Percentiles rank a stretch among this genome's conserved stretches.
Evolutionary conservation across 2,888 invertebrate species (phyloP).

Genomic region (Seira ritae): DNA sequence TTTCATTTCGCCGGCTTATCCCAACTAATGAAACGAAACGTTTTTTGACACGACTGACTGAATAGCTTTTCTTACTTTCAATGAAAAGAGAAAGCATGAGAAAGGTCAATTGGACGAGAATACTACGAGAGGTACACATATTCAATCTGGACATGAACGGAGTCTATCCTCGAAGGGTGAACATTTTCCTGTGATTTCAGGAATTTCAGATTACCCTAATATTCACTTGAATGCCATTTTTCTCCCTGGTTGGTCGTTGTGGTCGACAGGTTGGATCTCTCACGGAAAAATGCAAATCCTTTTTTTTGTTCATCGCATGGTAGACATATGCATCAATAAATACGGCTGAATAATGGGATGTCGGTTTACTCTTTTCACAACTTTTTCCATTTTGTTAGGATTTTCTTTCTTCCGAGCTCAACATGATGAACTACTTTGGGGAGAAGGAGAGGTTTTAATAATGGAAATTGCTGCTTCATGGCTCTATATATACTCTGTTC

Average conservation of each 20-base stretch:
- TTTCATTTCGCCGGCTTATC: too few relatives aligned
- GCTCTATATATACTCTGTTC: too few relatives aligned
- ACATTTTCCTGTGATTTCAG: neutral
- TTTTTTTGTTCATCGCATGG: constrained; percentile 2
- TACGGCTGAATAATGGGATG: constrained; percentile 14
- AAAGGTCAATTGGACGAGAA: too few relatives aligned
- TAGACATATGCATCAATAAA: constrained; percentile 30
- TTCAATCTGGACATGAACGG: too few relatives aligned
- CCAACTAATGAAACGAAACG: too few relatives aligned
- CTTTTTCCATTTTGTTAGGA: constrained; percentile 7
- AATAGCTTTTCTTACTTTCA: too few relatives aligned
- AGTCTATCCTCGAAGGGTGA: too few relatives aligned
- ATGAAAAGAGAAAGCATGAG: too few relatives aligned
- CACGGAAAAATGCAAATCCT: constrained; percentile 30
- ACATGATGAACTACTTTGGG: constrained; percentile 40
- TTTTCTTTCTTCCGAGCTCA: constrained; percentile 12
- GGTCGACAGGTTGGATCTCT: neutral
- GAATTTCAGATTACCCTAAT: constrained; percentile 1
- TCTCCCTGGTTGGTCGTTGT: constrained; percentile 32
- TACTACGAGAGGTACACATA: too few relatives aligned
- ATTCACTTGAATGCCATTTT: neutral
- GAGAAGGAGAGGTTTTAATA: constrained; percentile 34
- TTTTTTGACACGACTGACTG: too few relatives aligned
- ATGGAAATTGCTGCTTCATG: neutral
- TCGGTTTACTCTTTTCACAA: neutral